These are phyloP conservation scores for Apodemus sylvaticus DNA, from an alignment of 2,113 vertebrate genomes.

Conservation along the genomic window DNA sequence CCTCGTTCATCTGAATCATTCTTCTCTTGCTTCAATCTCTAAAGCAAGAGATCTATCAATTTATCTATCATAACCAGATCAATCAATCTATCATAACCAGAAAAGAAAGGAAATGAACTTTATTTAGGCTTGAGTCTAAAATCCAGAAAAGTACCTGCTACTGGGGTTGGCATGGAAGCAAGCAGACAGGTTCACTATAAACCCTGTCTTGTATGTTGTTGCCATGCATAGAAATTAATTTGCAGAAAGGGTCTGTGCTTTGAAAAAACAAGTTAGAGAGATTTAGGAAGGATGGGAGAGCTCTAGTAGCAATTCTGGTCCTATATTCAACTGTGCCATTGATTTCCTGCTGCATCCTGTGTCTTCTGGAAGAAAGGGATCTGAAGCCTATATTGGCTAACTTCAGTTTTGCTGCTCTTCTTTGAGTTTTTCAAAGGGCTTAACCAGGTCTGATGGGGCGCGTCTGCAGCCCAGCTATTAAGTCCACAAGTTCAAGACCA, in stretches of 20 bases:
- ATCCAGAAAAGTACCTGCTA: not conserved
- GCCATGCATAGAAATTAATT: not conserved
- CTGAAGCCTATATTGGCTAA: not conserved
- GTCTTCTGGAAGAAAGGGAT: not conserved
- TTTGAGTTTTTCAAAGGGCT: not conserved
- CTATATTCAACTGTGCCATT: not conserved
- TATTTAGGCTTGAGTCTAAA: not conserved
- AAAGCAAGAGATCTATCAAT: too few species aligned
- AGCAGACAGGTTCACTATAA: not conserved
- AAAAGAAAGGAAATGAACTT: constrained; percentile 22
- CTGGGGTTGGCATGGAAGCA: not conserved
- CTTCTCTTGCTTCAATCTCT: not conserved
- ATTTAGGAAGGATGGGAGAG: not conserved
- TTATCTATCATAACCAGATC: too few species aligned
- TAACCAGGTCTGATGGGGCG: not conserved
- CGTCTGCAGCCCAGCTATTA: not conserved
- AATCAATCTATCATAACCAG: too few species aligned
- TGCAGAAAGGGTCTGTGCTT: not conserved
- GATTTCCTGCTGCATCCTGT: not conserved
- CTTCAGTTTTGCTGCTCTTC: not conserved
- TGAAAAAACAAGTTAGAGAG: not conserved
- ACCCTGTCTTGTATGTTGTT: not conserved
- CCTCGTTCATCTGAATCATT: not conserved
- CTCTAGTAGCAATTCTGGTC: not conserved
- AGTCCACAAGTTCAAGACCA: not conserved